These are phyloP conservation scores for Cirrhinus molitorella DNA, from an alignment of 2,797 vertebrate genomes.

Conservation along the genomic window DNA sequence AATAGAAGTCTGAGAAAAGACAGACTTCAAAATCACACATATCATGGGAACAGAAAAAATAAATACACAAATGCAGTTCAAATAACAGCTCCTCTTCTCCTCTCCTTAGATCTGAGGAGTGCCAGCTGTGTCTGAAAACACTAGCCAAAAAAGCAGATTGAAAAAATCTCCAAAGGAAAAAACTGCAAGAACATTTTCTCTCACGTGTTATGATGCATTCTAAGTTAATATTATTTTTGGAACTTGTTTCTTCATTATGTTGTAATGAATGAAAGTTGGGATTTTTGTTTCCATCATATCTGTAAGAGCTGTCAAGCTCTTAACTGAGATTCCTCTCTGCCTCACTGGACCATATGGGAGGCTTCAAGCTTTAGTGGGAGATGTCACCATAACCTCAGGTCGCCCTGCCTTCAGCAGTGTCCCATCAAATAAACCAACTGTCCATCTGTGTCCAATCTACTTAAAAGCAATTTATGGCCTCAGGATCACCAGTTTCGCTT, in stretches of 20 bases:
- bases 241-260: not conserved
- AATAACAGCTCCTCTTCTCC: slow-evolving; percentile 61
- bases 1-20: slow-evolving; percentile 47
- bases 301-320: not conserved
- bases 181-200: not conserved
- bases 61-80: slow-evolving; percentile 66
- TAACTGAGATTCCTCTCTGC: not conserved
- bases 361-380: slow-evolving; percentile 23
- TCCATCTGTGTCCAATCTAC: slow-evolving; percentile 34
- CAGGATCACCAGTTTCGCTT: not conserved
- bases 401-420: slow-evolving; percentile 28
- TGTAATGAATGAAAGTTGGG: slow-evolving; percentile 9
- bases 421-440: slow-evolving; percentile 24
- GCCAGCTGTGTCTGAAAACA: slow-evolving; percentile 76
- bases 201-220: not conserved
- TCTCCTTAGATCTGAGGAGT: slow-evolving; percentile 72
- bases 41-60: slow-evolving; percentile 60
- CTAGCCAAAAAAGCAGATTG: slow-evolving; percentile 73
- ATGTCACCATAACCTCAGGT: slow-evolving; percentile 21
- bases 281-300: not conserved
- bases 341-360: not conserved
- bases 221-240: not conserved
- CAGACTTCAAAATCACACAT: slow-evolving; percentile 55
- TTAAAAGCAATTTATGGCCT: not conserved
- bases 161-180: slow-evolving; percentile 70